Evolutionary conservation across 2,888 invertebrate genomes (phyloP), one percentile per base, ranked within the genome.

Genomic region (Scaptomyza reducta): DNA sequence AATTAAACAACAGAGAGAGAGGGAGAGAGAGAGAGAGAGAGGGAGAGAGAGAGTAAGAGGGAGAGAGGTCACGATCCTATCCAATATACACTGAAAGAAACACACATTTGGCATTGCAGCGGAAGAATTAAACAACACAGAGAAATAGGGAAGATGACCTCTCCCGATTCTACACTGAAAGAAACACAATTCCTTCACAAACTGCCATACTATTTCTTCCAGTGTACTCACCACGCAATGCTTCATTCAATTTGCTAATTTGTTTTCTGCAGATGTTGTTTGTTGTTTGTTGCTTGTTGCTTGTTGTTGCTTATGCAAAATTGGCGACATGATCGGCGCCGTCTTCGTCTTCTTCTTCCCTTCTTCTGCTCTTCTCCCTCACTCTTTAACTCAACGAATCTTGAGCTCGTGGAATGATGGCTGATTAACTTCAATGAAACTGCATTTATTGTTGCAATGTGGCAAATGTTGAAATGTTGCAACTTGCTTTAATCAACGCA

Each of bases 341-440:
- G 68, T 49, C 46, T 46, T 79, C 77, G 70, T 61, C 79, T 3
- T 4, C 41, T 18, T 33, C 33, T 13, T 7, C 42, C 25, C 45
- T 31, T 1, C 44, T 10, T 10, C 3, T 14, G 1, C 25, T 6
- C 29, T 3, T 9, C 29, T 10, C 29, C 9, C 9, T 29, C 2
- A 10, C 10, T 31, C 3, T 16, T 27, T 27, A 27, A 27, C 27
- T 27, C 27, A 5, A 27, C 27, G 27, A 27, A 0, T 27, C 27
- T 27, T 27, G 1, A 27, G 27, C 27, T 27, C 27, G 6, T 44
- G 29, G 54, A 45, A 18, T 41, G 64, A 66, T 65, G 81, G 63
- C 77, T 85, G 82, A 85, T 82, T 85, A 82, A 82, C 86, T 85
- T 82, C 82, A 85, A 82, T 82, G 86, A 82, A 82, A 79, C 77